Conservation (phyloP, 2,888 invertebrate species). For the Noctua comes region DNA sequence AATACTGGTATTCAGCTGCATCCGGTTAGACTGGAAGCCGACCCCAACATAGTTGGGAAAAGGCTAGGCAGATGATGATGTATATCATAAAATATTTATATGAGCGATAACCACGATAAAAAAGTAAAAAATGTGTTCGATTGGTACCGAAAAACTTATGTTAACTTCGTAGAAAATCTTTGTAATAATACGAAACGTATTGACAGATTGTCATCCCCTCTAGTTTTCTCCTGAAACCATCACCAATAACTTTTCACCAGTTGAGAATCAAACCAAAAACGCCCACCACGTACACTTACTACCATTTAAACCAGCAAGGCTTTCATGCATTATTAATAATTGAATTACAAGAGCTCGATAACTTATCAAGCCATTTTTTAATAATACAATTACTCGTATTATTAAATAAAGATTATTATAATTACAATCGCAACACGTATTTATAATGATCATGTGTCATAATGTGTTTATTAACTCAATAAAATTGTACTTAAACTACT, state of each 20-base stretch:
- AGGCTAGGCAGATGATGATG: no score
- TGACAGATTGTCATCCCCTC: no score
- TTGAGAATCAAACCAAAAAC: not conserved
- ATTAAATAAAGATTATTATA: conserved; percentile 12
- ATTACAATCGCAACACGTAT: conserved; percentile 7
- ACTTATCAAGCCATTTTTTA: conserved; percentile 19
- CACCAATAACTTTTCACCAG: not conserved
- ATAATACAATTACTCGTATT: conserved; percentile 17
- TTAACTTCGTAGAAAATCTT: no score
- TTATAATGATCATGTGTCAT: conserved; percentile 36
- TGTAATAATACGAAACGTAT: no score
- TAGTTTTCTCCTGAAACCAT: not conserved
- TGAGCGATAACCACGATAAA: no score
- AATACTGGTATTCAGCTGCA: no score
- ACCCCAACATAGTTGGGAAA: no score
- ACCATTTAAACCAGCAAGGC: not conserved
- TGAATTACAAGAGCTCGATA: conserved; percentile 19
- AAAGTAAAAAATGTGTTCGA: no score
- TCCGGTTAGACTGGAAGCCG: no score
- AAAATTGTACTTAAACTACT: conserved; percentile 19
- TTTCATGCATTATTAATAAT: conserved; percentile 20
- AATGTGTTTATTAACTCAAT: conserved; percentile 44
- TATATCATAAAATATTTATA: no score
- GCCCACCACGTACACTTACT: not conserved
- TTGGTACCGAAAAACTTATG: no score